These are phyloP conservation scores for Elephas maximus DNA, from an alignment of 2,113 vertebrate species.

Conservation along the genomic window DNA sequence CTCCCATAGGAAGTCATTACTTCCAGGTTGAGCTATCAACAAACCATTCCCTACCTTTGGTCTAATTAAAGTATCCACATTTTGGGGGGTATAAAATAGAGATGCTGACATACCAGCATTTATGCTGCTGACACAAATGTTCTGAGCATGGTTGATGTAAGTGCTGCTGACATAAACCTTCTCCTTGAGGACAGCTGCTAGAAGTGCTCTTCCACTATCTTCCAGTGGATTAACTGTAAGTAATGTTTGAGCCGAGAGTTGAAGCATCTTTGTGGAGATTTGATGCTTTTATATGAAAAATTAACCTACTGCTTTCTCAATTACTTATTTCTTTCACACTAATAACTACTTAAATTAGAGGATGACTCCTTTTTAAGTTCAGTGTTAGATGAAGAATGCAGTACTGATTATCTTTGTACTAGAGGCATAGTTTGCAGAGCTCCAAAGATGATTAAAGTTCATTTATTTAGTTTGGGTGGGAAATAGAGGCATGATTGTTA, in stretches of 20 bases:
- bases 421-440: background rate
- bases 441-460: background rate
- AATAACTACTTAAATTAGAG: slow-evolving; percentile 6
- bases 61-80: slow-evolving; percentile 85
- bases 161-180: slow-evolving; percentile 85
- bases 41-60: slow-evolving; percentile 73
- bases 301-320: background rate
- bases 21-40: slow-evolving; percentile 79
- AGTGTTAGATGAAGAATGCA: background rate
- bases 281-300: background rate
- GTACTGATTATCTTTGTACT: background rate
- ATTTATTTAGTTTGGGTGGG: background rate
- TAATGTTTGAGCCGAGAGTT: slow-evolving; percentile 28
- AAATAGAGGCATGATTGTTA: background rate
- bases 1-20: slow-evolving; percentile 75
- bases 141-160: slow-evolving; percentile 69
- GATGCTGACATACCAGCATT: slow-evolving; percentile 85
- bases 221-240: slow-evolving; percentile 48
- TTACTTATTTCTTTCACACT: background rate
- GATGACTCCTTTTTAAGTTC: background rate
- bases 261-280: background rate
- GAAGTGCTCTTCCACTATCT: slow-evolving; percentile 28
- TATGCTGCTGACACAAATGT: slow-evolving; percentile 85
- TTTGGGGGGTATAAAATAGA: slow-evolving; percentile 80
- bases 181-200: slow-evolving; percentile 84